Percentiles rank a stretch among this genome's conserved stretches.
Conservation (phyloP, 2,113 vertebrate species). For the Stigmatopora argus region DNA sequence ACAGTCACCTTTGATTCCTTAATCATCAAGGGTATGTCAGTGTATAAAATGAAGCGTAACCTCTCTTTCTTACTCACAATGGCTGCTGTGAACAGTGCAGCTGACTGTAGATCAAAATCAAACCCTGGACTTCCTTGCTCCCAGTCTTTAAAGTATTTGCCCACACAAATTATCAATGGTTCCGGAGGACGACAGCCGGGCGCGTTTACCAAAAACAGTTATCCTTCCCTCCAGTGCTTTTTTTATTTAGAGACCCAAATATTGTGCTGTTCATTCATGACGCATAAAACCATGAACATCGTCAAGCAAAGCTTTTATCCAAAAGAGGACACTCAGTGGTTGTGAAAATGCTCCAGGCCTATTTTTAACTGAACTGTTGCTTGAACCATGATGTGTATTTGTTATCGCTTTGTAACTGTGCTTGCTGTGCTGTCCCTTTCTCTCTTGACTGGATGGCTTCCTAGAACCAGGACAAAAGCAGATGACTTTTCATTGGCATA, state of each 20-base stretch:
- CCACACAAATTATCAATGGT: constrained; percentile 4
- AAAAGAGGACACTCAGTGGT: constrained; percentile 26
- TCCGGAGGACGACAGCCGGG: constrained; percentile 5
- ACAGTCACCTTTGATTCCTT: too few species aligned
- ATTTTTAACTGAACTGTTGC: constrained; percentile 42
- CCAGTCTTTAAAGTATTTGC: constrained; percentile 16
- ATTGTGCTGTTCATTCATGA: constrained; percentile 37
- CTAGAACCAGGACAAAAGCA: constrained; percentile 37
- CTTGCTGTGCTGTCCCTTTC: background rate
- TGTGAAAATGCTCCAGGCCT: constrained; percentile 29
- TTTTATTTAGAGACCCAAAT: constrained; percentile 24
- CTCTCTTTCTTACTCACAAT: background rate
- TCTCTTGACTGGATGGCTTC: constrained; percentile 39
- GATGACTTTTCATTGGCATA: constrained; percentile 50
- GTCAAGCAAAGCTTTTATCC: constrained; percentile 25
- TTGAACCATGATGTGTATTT: constrained; percentile 30
- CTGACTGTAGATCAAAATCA: constrained; percentile 40
- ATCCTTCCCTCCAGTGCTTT: background rate
- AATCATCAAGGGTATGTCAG: too few species aligned
- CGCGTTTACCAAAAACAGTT: constrained; percentile 1
- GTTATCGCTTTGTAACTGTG: constrained; percentile 26
- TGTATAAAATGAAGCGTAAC: too few species aligned
- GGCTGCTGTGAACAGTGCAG: constrained; percentile 41
- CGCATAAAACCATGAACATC: constrained; percentile 25
- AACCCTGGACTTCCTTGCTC: constrained; percentile 37